Evolutionary conservation across 1,140 invertebrate species (phyloP).

Genomic region (Antheraea pernyi): DNA sequence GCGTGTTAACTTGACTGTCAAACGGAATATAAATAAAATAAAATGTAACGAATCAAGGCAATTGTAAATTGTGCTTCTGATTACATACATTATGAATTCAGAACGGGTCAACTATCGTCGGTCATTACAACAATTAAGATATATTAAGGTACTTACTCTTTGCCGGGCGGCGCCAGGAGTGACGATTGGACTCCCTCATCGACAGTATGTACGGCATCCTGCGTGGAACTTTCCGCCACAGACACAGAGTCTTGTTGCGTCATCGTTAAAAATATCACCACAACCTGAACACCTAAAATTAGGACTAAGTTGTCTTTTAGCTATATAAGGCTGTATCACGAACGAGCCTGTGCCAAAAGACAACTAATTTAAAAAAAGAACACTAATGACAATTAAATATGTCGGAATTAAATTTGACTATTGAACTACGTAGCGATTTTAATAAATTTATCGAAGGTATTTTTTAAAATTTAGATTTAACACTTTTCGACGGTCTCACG

Average conservation of each 20-base stretch:
- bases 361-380: background rate
- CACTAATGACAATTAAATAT: background rate
- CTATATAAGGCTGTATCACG: background rate
- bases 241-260: conserved; percentile 27
- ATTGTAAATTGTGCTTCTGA: too few relatives aligned
- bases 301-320: background rate
- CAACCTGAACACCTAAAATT: conserved; percentile 10
- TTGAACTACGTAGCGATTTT: background rate
- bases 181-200: conserved; percentile 9
- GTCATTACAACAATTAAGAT: too few relatives aligned
- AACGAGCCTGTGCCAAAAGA: conserved; percentile 5
- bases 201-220: conserved; percentile 17
- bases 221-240: conserved; percentile 8
- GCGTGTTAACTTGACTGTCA: too few relatives aligned
- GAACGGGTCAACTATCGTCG: too few relatives aligned
- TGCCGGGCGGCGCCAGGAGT: conserved; percentile 18
- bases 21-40: too few relatives aligned
- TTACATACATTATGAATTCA: too few relatives aligned
- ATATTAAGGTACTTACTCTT: conserved; percentile 32
- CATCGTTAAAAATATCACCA: conserved; percentile 35
- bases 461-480: background rate
- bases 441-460: background rate
- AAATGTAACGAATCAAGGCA: too few relatives aligned
- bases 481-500: background rate
- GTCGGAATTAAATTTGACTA: too few relatives aligned